Evolutionary conservation across 2,888 invertebrate genomes (phyloP).

Genomic region (Cartodere bifasciata): DNA sequence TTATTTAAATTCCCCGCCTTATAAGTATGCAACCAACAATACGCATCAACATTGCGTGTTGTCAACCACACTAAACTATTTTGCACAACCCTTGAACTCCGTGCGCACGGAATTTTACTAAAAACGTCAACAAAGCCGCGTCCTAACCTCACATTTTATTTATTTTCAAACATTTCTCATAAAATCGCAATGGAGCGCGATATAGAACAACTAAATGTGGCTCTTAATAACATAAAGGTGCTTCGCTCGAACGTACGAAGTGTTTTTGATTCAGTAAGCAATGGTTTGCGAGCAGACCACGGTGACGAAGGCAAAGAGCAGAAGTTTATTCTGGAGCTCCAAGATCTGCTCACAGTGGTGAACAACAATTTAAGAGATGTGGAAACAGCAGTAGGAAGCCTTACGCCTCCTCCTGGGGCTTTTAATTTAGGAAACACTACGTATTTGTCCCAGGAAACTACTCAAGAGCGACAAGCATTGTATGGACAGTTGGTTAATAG

Average conservation of each 20-base stretch:
- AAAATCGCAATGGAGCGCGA: constrained; percentile 32
- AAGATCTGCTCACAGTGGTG: constrained; percentile 67
- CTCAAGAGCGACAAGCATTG: constrained; percentile 76
- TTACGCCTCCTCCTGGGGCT: constrained; percentile 67
- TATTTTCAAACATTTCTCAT: no score
- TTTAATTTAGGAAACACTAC: constrained; percentile 78
- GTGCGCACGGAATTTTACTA: no score
- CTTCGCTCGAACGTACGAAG: constrained; percentile 72
- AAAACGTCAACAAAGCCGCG: no score
- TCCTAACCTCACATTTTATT: no score
- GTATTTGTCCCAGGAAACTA: constrained; percentile 79
- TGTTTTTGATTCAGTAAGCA: constrained; percentile 75
- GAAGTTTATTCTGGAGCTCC: constrained; percentile 62
- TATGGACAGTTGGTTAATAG: constrained; percentile 80
- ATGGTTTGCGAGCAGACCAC: constrained; percentile 66
- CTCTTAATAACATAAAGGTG: constrained; percentile 62
- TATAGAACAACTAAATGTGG: constrained; percentile 60
- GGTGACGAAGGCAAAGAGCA: constrained; percentile 69
- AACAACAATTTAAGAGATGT: constrained; percentile 74
- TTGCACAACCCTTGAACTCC: no score
- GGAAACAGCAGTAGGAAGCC: constrained; percentile 59
- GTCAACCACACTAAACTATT: no score
- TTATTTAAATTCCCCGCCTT: no score
- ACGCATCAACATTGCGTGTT: no score
- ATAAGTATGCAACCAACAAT: no score